Evolutionary conservation across 1,140 invertebrate species (phyloP), one percentile per base, ranked within the genome.

Genomic region (Maniola jurtina): DNA sequence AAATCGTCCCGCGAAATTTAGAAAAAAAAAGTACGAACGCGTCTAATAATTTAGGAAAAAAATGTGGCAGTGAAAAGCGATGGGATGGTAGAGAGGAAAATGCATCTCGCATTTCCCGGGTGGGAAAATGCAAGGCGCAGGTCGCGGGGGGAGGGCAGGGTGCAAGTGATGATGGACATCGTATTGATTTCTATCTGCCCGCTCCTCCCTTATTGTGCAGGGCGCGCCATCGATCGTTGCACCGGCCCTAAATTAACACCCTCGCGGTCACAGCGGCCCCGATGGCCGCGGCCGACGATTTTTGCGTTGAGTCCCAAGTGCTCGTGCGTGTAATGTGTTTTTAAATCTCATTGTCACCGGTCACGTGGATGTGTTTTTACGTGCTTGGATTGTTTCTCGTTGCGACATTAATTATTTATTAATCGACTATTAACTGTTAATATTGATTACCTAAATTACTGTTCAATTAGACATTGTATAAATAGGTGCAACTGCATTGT

Each of bases 141-240:
- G 85, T 78, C 83, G 78, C 65, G 61, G 57, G 70, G 80, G 66
- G 75, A 65, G 78, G 77, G 81, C 79, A 73, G 83, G 81, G 81
- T 85, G 83, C 83, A 88, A 77, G 81, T 81, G 77, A 82, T 88
- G 88, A 89, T 86, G 88, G 89, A 89, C 87, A 90, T 85, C 87
- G 89, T 90, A 90, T 91, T 88, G 89, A 91, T 91, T 90, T 90
- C 87, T 89, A 90, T 90, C 89, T 89, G 88, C 74, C 88, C 85
- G 84, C 88, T 84, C 84, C 85, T 89, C 86, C 86, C 86, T 83
- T 84, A 84, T 86, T 84, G 85, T 86, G 85, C 84, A 88, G 83
- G 83, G 81, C 80, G 79, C 81, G 84, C 77, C 82, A 89, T 89
- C 87, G 87, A 88, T 86, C 87, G 87, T 81, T 90, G 86, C 87